phyloP scores from a whole-genome alignment of 2,797 vertebrate genomes.

The Myripristis murdjan region DNA sequence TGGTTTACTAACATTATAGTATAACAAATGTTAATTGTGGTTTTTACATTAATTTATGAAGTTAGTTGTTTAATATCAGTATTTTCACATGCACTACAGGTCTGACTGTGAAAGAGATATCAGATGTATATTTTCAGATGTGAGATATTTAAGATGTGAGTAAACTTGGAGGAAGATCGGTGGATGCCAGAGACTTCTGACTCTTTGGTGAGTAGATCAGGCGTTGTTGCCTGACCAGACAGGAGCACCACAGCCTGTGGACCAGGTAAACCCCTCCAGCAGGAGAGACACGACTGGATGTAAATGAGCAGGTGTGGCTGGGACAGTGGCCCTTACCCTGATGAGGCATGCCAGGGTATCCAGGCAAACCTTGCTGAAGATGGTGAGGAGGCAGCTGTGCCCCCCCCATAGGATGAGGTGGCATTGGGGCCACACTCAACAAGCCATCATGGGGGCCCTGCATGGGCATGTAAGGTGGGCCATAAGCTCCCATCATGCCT shows the following conservation, averaged over 20 bases:
- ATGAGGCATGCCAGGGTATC: constrained; percentile 95
- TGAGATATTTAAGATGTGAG: constrained; percentile 22
- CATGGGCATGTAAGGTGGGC: constrained; percentile 97
- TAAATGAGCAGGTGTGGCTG: constrained; percentile 83
- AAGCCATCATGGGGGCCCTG: constrained; percentile 99
- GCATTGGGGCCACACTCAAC: constrained; percentile 98
- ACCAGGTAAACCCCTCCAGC: constrained; percentile 84
- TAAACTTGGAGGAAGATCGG: constrained; percentile 22
- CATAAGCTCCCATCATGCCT: constrained; percentile 99
- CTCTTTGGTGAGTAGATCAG: constrained; percentile 45
- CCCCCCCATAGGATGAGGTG: constrained; percentile 96
- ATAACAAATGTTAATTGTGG: neutral
- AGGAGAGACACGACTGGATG: constrained; percentile 84
- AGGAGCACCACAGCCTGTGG: constrained; percentile 51
- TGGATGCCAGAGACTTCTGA: constrained; percentile 35
- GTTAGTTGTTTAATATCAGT: constrained; percentile 58
- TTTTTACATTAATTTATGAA: neutral
- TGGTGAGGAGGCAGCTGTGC: constrained; percentile 88
- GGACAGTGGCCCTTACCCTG: constrained; percentile 93
- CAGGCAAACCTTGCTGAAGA: constrained; percentile 95
- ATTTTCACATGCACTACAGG: constrained; percentile 65
- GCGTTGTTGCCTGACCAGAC: constrained; percentile 26
- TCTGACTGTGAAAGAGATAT: constrained; percentile 39
- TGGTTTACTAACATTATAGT: neutral
- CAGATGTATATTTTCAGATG: constrained; percentile 22